Conservation (phyloP, 2,113 vertebrate genomes). For the Scalopus aquaticus region DNA sequence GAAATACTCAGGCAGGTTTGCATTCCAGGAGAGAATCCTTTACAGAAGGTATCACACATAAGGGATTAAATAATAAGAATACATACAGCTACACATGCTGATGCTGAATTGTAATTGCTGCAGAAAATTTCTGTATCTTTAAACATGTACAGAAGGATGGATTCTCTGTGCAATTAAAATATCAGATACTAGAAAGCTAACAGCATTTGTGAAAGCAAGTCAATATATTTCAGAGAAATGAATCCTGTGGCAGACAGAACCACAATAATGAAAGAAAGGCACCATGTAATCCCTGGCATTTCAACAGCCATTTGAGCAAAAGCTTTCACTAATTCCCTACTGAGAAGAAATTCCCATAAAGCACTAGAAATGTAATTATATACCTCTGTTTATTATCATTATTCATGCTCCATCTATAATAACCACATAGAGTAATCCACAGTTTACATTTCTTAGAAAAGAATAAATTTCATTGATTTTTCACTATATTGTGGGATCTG, state of each 20-base stretch:
- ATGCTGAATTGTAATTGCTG: not conserved
- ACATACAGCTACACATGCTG: not conserved
- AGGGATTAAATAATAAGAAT: not conserved
- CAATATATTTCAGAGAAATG: not conserved
- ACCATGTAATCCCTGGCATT: rapidly evolving
- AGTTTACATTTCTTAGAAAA: not conserved
- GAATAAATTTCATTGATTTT: not conserved
- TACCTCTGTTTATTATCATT: not conserved
- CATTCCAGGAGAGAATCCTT: not conserved
- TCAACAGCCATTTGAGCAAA: not conserved
- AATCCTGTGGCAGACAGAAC: not conserved
- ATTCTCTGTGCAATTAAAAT: slow-evolving; percentile 28
- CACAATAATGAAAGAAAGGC: not conserved
- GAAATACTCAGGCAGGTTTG: not conserved
- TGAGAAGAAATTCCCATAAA: not conserved
- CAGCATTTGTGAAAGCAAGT: not conserved
- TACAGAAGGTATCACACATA: not conserved
- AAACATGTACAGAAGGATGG: not conserved
- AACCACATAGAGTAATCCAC: not conserved
- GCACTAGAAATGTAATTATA: not conserved
- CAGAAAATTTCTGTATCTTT: not conserved
- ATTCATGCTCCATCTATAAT: not conserved
- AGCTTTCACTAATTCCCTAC: not conserved
- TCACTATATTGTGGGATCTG: not conserved
- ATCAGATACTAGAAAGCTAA: not conserved